A percentile compares a stretch with the other conserved stretches of the same genome.
These are phyloP conservation scores for Anaspis maculata DNA, from an alignment of 2,888 invertebrate species.

Conservation along the genomic window DNA sequence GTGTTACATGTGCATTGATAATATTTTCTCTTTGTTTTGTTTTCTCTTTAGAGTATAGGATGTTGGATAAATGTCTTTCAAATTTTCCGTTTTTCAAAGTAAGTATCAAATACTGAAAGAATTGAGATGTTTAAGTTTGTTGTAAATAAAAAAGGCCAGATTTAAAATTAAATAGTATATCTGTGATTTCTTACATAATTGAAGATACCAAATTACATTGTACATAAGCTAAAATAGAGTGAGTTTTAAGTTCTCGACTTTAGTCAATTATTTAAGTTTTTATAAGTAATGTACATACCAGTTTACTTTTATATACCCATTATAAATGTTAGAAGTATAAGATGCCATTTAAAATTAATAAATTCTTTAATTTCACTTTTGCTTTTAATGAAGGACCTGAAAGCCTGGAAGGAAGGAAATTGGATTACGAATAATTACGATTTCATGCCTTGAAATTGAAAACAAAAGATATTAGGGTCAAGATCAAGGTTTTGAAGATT, in stretches of 20 bases:
- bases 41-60: constrained; percentile 5
- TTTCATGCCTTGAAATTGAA: too few relatives aligned
- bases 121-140: too few relatives aligned
- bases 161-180: constrained; percentile 39
- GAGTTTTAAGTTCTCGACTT: constrained; percentile 32
- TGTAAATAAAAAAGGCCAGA: constrained; percentile 36
- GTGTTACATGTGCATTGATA: constrained; percentile 2
- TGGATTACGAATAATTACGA: too few relatives aligned
- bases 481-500: too few relatives aligned
- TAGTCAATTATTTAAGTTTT: constrained; percentile 35
- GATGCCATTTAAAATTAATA: too few relatives aligned
- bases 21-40: constrained; percentile 1
- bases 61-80: constrained; percentile 8
- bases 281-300: constrained; percentile 33
- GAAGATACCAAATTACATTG: constrained; percentile 32
- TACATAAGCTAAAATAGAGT: constrained; percentile 28
- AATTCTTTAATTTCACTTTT: too few relatives aligned
- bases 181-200: constrained; percentile 39
- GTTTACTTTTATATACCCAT: constrained; percentile 41
- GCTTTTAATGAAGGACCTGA: too few relatives aligned
- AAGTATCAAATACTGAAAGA: too few relatives aligned
- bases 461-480: too few relatives aligned
- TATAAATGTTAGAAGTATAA: constrained; percentile 34
- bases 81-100: constrained; percentile 1
- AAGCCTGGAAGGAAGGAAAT: too few relatives aligned